Conservation (phyloP, 1,140 invertebrate species). For the Bilobella aurantiaca region DNA sequence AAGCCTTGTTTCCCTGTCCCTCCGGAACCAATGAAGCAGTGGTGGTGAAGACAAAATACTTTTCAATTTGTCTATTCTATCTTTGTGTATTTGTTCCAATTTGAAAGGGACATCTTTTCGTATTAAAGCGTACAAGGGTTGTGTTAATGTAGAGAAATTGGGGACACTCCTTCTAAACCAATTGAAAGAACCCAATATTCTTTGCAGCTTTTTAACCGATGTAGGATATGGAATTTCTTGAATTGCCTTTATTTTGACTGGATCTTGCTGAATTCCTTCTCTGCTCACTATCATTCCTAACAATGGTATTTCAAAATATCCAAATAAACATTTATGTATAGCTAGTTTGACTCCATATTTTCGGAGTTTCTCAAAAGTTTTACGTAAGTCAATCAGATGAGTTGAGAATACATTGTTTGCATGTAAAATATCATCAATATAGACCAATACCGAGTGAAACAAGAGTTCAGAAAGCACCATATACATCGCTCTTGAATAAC, state of each 20-base stretch:
- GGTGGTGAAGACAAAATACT: neutral
- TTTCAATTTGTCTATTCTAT: neutral
- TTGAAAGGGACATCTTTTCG: neutral
- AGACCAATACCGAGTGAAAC: constrained; percentile 34
- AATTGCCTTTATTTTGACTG: neutral
- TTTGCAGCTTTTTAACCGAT: neutral
- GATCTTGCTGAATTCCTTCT: constrained; percentile 4
- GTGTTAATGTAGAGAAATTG: neutral
- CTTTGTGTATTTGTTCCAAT: neutral
- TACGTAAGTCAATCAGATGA: constrained; percentile 38
- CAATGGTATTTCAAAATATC: neutral
- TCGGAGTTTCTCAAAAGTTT: constrained; percentile 35
- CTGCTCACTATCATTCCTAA: neutral
- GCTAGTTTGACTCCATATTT: constrained; percentile 10
- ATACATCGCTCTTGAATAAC: constrained; percentile 42
- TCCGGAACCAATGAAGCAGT: neutral
- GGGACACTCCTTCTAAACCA: neutral
- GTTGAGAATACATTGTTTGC: constrained; percentile 36
- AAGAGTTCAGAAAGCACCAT: constrained; percentile 33
- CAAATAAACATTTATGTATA: neutral
- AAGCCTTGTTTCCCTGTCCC: neutral
- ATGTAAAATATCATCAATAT: constrained; percentile 44
- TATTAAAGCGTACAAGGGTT: neutral
- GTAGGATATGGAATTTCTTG: neutral
- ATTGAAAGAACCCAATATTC: neutral